A percentile compares a stretch with the other conserved stretches of the same genome.
Evolutionary conservation across 2,797 vertebrate genomes (phyloP).

Genomic region (Pangasius sanitwongsei): DNA sequence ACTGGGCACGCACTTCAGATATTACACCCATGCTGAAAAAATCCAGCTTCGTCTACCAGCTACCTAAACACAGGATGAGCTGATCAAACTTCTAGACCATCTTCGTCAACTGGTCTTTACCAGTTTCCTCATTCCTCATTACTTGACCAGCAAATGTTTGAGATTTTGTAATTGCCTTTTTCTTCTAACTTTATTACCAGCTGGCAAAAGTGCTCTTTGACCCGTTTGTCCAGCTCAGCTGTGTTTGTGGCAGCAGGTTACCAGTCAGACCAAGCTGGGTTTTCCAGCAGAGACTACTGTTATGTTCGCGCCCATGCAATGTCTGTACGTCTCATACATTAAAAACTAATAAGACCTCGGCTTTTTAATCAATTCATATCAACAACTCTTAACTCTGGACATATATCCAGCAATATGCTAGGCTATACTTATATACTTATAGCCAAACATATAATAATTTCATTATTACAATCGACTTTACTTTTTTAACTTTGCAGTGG

Average conservation of each 20-base stretch:
- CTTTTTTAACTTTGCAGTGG: slow-evolving; percentile 58
- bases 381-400: not conserved
- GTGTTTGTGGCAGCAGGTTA: not conserved
- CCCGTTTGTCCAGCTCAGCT: not conserved
- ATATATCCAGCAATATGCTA: not conserved
- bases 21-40: not conserved
- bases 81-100: not conserved
- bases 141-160: not conserved
- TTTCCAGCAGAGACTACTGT: not conserved
- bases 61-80: not conserved
- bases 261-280: not conserved
- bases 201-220: not conserved
- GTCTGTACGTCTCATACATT: not conserved
- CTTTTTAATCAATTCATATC: not conserved
- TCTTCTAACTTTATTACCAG: not conserved
- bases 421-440: not conserved
- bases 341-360: not conserved
- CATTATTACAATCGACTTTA: not conserved
- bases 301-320: not conserved
- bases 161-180: not conserved
- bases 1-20: not conserved
- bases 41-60: not conserved
- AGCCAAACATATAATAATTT: not conserved
- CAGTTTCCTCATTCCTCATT: not conserved
- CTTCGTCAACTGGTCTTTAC: not conserved